Conservation (phyloP, 2,888 invertebrate species). For the Amaurobius ferox region DNA sequence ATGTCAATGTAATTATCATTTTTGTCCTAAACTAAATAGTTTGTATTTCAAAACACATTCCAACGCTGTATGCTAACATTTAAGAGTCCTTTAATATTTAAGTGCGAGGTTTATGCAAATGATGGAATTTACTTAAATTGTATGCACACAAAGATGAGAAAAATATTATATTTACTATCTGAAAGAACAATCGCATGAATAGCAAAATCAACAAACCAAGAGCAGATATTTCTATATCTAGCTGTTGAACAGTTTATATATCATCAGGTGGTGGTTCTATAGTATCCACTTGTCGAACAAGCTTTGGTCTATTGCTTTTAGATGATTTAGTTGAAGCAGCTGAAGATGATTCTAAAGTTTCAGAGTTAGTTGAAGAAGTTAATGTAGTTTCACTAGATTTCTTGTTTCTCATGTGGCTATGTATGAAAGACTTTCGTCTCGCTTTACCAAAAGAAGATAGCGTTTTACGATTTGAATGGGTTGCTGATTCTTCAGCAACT, state of each 20-base stretch:
- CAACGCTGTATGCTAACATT: no score
- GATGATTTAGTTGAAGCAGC: neutral
- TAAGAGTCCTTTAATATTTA: no score
- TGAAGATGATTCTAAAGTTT: constrained; percentile 36
- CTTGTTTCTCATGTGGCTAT: constrained; percentile 59
- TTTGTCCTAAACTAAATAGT: no score
- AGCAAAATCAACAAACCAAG: no score
- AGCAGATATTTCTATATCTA: no score
- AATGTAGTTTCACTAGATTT: constrained; percentile 68
- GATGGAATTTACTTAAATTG: no score
- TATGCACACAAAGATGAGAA: no score
- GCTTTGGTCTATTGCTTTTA: constrained; percentile 38
- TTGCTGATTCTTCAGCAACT: constrained; percentile 29
- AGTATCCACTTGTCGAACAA: constrained; percentile 57
- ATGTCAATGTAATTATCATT: no score
- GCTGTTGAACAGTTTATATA: neutral
- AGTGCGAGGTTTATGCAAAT: no score
- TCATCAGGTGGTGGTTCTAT: constrained; percentile 38
- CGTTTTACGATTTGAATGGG: constrained; percentile 21
- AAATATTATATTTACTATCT: no score
- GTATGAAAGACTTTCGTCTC: constrained; percentile 63
- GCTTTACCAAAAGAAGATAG: constrained; percentile 62
- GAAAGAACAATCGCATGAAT: no score
- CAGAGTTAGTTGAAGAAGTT: constrained; percentile 56
- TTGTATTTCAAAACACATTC: no score